Conservation (phyloP, 1,140 invertebrate species). For the Lasioglossum baleicum region DNA sequence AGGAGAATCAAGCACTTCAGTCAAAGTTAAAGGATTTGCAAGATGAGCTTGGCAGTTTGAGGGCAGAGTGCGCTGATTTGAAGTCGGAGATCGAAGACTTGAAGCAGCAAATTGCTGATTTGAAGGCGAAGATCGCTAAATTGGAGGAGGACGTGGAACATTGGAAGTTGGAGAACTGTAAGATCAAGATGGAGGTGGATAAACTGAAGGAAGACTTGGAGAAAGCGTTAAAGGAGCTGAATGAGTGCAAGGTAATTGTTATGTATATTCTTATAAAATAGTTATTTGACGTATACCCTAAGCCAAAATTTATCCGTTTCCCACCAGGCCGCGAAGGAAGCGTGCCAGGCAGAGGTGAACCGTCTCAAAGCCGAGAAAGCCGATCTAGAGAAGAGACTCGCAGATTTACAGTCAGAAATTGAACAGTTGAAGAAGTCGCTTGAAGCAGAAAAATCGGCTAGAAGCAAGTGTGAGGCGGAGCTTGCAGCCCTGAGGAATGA, state of each 20-base stretch:
- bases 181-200: conserved; percentile 45
- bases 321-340: conserved; percentile 21
- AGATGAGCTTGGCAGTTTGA: conserved; percentile 24
- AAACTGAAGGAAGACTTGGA: conserved; percentile 52
- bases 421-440: conserved; percentile 19
- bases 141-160: conserved; percentile 52
- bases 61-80: conserved; percentile 34
- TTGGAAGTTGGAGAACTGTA: conserved; percentile 57
- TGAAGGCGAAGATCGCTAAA: conserved; percentile 46
- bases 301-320: not conserved
- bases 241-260: conserved; percentile 23
- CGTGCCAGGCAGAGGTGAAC: conserved; percentile 42
- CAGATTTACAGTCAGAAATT: conserved; percentile 26
- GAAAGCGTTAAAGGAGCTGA: conserved; percentile 44
- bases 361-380: conserved; percentile 33
- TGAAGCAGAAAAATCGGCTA: conserved; percentile 42
- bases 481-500: conserved; percentile 44
- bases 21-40: conserved; percentile 18
- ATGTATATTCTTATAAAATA: no score
- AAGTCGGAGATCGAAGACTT: conserved; percentile 38
- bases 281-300: no score
- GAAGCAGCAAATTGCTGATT: conserved; percentile 27
- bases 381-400: conserved; percentile 28
- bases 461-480: conserved; percentile 21
- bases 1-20: conserved; percentile 42